Evolutionary conservation across 2,113 vertebrate species (phyloP).

Genomic region (Bubo scandiacus): DNA sequence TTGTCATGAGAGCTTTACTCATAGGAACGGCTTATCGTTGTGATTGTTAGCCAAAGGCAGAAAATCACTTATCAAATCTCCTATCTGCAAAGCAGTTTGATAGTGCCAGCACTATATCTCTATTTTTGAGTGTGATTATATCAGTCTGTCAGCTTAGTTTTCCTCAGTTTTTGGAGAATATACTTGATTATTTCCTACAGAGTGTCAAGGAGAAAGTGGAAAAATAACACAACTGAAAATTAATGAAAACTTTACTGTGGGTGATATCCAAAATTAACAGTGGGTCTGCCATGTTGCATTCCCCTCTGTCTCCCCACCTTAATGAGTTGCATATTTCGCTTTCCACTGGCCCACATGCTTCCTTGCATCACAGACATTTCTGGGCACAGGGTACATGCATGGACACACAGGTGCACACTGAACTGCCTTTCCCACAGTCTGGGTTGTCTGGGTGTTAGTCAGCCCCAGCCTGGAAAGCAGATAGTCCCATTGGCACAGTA

Average conservation of each 20-base stretch:
- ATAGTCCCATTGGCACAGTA: neutral
- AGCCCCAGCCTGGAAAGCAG: neutral
- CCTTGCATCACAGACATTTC: neutral
- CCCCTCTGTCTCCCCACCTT: neutral
- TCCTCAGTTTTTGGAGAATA: neutral
- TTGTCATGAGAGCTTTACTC: neutral
- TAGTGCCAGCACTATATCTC: neutral
- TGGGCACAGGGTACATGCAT: neutral
- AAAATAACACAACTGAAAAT: neutral
- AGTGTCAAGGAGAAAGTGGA: neutral
- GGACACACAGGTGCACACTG: neutral
- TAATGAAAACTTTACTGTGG: neutral
- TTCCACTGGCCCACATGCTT: neutral
- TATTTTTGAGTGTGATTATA: neutral
- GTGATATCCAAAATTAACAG: neutral
- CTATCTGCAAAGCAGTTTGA: neutral
- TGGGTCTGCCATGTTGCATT: neutral
- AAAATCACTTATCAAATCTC: neutral
- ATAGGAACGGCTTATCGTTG: neutral
- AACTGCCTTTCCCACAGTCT: neutral
- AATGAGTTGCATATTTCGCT: neutral
- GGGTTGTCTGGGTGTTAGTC: neutral
- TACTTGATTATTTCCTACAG: neutral
- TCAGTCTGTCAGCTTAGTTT: neutral
- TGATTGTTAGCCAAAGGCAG: neutral